Conservation (phyloP, 1,140 invertebrate genomes). For the Gerris buenoi region DNA sequence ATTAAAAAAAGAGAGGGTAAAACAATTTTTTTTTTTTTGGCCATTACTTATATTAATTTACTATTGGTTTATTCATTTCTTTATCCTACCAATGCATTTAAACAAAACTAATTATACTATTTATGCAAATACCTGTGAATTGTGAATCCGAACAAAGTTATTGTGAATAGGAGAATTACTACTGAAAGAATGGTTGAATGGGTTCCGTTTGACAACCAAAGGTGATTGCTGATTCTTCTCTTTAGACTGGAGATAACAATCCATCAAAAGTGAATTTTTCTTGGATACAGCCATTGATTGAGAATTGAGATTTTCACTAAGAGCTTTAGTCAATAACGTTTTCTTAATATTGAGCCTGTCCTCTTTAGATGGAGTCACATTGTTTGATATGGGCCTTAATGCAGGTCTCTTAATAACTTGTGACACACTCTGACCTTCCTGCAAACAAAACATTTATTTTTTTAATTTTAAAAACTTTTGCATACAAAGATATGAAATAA, state of each 20-base stretch:
- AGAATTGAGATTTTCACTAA: not conserved
- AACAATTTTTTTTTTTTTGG: too few relatives aligned
- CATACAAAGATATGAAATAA: too few relatives aligned
- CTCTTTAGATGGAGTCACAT: not conserved
- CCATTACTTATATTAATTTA: too few relatives aligned
- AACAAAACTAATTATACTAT: not conserved
- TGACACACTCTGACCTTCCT: not conserved
- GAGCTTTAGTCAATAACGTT: not conserved
- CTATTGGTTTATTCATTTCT: too few relatives aligned
- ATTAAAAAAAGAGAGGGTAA: too few relatives aligned
- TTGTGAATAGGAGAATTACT: slow-evolving; percentile 7
- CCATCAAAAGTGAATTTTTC: not conserved
- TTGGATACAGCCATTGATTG: not conserved
- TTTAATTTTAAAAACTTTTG: too few relatives aligned
- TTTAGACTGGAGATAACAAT: not conserved
- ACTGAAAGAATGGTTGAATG: not conserved
- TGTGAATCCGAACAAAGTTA: slow-evolving; percentile 20
- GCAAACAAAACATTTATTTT: too few relatives aligned
- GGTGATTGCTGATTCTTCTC: not conserved
- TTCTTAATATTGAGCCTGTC: not conserved
- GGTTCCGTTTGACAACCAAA: not conserved
- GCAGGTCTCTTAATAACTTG: not conserved
- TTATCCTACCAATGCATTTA: too few relatives aligned
- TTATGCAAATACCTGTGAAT: slow-evolving; percentile 20
- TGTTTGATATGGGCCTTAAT: not conserved